Conservation (phyloP, 2,797 vertebrate species). For the Notolepis coatsorum region DNA sequence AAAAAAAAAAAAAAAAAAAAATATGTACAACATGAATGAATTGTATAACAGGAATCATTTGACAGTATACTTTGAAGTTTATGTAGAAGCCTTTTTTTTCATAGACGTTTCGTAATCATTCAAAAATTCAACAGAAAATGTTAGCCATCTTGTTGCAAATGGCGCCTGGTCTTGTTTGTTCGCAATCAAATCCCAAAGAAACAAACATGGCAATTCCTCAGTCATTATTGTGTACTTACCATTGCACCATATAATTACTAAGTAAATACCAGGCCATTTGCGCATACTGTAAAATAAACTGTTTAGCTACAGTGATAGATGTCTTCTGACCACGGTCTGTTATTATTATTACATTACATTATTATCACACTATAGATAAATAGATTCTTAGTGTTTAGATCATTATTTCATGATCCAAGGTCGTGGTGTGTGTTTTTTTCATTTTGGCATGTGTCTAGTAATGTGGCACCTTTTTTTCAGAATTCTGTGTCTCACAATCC, state of each 20-base stretch:
- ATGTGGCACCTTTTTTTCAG: slow-evolving; percentile 16
- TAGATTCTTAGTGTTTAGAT: slow-evolving; percentile 7
- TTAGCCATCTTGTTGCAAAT: slow-evolving; percentile 49
- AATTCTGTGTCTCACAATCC: slow-evolving; percentile 9
- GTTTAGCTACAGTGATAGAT: slow-evolving; percentile 47
- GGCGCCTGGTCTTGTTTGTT: slow-evolving; percentile 63
- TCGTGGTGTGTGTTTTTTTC: background rate
- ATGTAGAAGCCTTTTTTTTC: too few species aligned
- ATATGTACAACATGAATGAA: too few species aligned
- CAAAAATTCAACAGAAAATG: slow-evolving; percentile 31
- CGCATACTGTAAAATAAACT: slow-evolving; percentile 72
- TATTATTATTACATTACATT: too few species aligned
- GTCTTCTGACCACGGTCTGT: slow-evolving; percentile 26
- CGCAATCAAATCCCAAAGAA: slow-evolving; percentile 68
- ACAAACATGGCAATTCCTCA: slow-evolving; percentile 75
- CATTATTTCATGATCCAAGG: slow-evolving; percentile 5
- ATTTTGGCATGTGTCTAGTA: slow-evolving; percentile 27
- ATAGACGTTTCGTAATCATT: slow-evolving; percentile 4
- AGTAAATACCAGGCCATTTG: slow-evolving; percentile 66
- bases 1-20: too few species aligned
- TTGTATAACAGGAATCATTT: too few species aligned
- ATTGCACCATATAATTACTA: slow-evolving; percentile 71
- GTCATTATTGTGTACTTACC: slow-evolving; percentile 68
- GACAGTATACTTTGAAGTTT: too few species aligned
- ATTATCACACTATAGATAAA: slow-evolving; percentile 13